Evolutionary conservation across 2,797 vertebrate species (phyloP), one percentile per base, ranked within the genome.

Genomic region (Picus viridis): DNA sequence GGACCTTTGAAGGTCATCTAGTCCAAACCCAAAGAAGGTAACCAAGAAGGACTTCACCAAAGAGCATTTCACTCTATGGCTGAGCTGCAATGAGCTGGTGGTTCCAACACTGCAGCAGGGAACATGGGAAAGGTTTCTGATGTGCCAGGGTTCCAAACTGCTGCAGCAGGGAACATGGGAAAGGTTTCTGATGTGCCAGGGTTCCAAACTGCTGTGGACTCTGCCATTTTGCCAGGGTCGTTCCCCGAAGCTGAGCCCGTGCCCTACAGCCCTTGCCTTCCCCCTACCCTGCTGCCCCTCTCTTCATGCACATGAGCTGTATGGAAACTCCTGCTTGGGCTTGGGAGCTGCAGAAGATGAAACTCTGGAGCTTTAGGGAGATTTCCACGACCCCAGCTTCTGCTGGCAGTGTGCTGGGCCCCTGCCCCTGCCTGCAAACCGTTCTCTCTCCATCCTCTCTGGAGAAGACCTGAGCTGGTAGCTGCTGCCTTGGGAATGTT

Each of bases 401-500:
- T 67, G 59, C 83, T 84, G 57, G 67, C 39, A 68, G 30, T 23
- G 68, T 34, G 79, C 34, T 74, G 83, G 43, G 63, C 70, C 32
- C 59, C 83, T 47, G 63, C 49, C 77, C 65, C 65, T 80, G 62
- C 61, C 82, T 86, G 36, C 8, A 63, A 69, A 56, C 63, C 64
- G 36, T 75, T 53, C 30, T 78, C 80, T 74, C 67, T 32, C 63
- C 76, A 81, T 83, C 76, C 53, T 79, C 74, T 59, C 76, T 51
- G 80, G 82, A 83, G 88, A 77, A 58, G 85, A 23, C 85, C 49
- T 73, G 45, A 23, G 61, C 74, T 86, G 61, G 68, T 76, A 82
- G 64, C 80, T 82, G 79, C 74, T 76, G 41, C 64, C 49, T 53
- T n/a, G 64, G 92, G 94, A 88, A 84, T 94, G 88, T 73, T 91